These are phyloP conservation scores for Drosophila leonis DNA, from an alignment of 2,888 invertebrate genomes.

Conservation along the genomic window DNA sequence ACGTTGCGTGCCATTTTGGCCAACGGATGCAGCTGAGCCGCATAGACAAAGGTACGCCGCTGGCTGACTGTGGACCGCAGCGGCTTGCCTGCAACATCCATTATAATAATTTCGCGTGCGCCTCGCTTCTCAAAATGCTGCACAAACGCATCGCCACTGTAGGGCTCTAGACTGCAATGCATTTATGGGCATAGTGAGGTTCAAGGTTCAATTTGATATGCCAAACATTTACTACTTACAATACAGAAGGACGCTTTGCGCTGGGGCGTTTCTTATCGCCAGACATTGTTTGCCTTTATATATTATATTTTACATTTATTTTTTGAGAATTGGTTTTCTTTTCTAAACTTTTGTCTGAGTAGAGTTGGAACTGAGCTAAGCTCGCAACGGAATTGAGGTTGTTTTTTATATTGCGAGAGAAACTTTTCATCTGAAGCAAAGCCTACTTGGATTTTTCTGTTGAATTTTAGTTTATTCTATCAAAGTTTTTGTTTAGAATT, in stretches of 20 bases:
- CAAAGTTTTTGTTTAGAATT: too few species aligned
- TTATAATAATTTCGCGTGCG: constrained; percentile 58
- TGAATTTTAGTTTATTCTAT: neutral
- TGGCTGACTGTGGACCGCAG: constrained; percentile 59
- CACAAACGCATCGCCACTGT: constrained; percentile 64
- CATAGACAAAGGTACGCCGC: constrained; percentile 40
- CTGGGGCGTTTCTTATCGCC: neutral
- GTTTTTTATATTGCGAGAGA: neutral
- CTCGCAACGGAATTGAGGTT: neutral
- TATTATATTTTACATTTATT: neutral
- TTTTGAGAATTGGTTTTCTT: neutral
- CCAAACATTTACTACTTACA: neutral
- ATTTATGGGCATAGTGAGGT: too few species aligned
- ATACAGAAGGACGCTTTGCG: neutral
- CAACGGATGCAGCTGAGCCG: constrained; percentile 41
- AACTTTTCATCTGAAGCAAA: neutral
- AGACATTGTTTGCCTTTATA: neutral
- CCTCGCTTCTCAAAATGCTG: constrained; percentile 52
- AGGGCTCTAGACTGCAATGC: constrained; percentile 17
- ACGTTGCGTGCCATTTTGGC: constrained; percentile 69
- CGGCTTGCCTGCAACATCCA: constrained; percentile 51
- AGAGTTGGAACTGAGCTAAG: neutral
- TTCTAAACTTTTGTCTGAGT: neutral
- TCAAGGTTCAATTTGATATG: neutral
- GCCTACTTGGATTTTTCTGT: neutral